phyloP scores from a whole-genome alignment of 2,113 vertebrate genomes.

The Eolophus roseicapilla region DNA sequence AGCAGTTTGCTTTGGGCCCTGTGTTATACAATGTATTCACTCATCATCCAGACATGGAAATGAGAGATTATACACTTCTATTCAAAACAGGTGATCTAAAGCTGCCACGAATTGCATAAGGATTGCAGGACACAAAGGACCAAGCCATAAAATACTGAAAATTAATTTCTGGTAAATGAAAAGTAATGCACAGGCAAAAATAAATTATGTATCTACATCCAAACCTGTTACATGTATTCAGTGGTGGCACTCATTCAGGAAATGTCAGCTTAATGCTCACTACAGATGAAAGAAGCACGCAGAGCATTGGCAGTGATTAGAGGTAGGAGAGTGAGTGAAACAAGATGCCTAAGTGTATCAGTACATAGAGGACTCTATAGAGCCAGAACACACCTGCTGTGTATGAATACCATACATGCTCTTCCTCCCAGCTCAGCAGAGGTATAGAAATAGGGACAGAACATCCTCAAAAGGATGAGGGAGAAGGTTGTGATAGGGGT shows the following conservation, averaged over 20 bases:
- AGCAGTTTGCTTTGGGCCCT: background rate
- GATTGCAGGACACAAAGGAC: background rate
- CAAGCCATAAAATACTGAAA: background rate
- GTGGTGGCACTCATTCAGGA: background rate
- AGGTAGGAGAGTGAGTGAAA: background rate
- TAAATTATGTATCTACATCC: background rate
- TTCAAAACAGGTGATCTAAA: background rate
- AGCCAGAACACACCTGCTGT: background rate
- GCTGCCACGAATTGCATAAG: background rate
- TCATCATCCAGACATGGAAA: background rate
- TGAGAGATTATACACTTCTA: background rate
- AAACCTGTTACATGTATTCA: background rate
- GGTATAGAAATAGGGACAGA: background rate
- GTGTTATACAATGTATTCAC: accelerated
- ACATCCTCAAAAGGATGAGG: background rate
- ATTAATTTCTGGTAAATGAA: background rate
- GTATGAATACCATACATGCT: accelerated
- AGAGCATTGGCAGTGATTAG: background rate
- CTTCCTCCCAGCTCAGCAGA: background rate
- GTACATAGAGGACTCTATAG: background rate
- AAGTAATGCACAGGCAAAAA: background rate
- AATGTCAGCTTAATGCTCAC: background rate
- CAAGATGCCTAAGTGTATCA: background rate
- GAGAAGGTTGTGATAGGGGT: background rate
- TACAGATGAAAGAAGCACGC: background rate